Evolutionary conservation across 2,888 invertebrate genomes (phyloP).

Genomic region (Hypomecis punctinalis): DNA sequence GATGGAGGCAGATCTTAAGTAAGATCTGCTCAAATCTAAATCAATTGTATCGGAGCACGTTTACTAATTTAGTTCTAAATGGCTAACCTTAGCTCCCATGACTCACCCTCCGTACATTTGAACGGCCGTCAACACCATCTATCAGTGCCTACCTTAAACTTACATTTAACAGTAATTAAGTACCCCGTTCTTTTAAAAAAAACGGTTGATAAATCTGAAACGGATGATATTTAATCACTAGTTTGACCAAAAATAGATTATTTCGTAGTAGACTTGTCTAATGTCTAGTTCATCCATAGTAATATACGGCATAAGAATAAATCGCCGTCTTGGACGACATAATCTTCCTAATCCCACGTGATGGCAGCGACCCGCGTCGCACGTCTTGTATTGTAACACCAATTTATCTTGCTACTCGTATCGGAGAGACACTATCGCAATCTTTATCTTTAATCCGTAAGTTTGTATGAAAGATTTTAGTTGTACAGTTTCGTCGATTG

Average conservation of each 20-base stretch:
- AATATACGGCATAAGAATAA: conserved; percentile 15
- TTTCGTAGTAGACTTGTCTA: conserved; percentile 22
- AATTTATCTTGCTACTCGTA: neutral
- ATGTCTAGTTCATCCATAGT: conserved; percentile 13
- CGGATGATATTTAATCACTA: too few species aligned
- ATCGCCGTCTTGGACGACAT: conserved; percentile 14
- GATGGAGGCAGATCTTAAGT: too few species aligned
- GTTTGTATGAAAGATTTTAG: neutral
- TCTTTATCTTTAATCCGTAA: neutral
- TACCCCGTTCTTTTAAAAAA: neutral
- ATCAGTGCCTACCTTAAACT: too few species aligned
- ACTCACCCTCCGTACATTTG: too few species aligned
- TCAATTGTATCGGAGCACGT: too few species aligned
- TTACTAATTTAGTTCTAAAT: too few species aligned
- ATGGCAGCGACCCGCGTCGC: conserved; percentile 20
- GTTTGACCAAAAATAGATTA: too few species aligned
- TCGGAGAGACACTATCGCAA: neutral
- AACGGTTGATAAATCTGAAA: too few species aligned
- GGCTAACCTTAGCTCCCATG: too few species aligned
- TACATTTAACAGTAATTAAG: too few species aligned
- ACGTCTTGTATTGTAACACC: conserved; percentile 1
- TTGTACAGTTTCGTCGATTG: neutral
- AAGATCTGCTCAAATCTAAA: too few species aligned
- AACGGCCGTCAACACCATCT: too few species aligned
- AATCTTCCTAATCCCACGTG: conserved; percentile 18